Conservation (phyloP, 2,888 invertebrate species). For the Drosophila vallismaia region DNA sequence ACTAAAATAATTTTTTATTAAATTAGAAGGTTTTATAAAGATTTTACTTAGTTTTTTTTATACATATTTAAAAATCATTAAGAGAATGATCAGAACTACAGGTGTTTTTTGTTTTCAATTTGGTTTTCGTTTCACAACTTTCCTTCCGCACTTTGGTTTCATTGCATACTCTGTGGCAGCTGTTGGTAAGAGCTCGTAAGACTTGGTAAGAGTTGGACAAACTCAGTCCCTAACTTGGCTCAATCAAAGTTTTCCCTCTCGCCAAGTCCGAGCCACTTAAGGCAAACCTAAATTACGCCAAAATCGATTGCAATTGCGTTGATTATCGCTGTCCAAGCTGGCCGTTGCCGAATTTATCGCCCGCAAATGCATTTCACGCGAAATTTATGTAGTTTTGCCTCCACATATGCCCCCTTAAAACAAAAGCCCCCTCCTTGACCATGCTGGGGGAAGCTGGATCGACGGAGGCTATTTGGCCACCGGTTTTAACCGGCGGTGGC, state of each 20-base stretch:
- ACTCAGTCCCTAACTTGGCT: constrained; percentile 26
- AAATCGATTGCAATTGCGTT: constrained; percentile 80
- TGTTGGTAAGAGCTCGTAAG: constrained; percentile 8
- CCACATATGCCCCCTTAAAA: constrained; percentile 37
- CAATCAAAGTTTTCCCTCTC: constrained; percentile 51
- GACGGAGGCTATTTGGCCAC: constrained; percentile 59
- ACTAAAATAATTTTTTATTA: background rate
- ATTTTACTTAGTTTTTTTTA: background rate
- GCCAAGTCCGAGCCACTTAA: constrained; percentile 60
- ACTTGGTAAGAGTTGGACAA: background rate
- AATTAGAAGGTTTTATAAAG: too few species aligned
- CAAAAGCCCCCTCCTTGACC: constrained; percentile 35
- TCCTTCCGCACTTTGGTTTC: background rate
- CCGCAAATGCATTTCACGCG: constrained; percentile 76
- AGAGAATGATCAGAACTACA: background rate
- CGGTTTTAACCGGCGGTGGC: constrained; percentile 70
- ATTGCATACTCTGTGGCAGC: constrained; percentile 5
- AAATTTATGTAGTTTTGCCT: constrained; percentile 76
- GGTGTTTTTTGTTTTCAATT: background rate
- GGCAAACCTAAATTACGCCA: constrained; percentile 77
- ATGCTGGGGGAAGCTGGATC: constrained; percentile 7
- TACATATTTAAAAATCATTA: background rate
- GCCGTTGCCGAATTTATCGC: constrained; percentile 74
- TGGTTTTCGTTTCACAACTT: background rate
- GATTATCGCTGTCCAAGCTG: constrained; percentile 70